These are phyloP conservation scores for Pheosia tremula DNA, from an alignment of 2,888 invertebrate species.

Conservation along the genomic window DNA sequence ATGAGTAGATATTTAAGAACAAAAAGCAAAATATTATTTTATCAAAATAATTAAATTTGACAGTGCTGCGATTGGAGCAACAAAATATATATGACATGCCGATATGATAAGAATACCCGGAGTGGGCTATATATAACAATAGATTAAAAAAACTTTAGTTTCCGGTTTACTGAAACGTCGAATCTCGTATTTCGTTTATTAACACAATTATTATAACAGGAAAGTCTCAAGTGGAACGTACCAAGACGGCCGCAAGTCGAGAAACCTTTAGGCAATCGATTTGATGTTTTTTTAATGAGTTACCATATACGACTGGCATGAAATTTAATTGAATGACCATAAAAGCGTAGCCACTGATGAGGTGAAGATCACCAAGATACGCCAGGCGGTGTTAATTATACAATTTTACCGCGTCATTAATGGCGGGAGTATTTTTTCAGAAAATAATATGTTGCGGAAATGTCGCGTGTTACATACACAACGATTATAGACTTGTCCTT, in stretches of 20 bases:
- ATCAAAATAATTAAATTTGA: no score
- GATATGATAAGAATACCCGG: no score
- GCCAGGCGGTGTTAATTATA: conserved; percentile 38
- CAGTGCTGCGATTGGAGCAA: no score
- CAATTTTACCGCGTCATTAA: conserved; percentile 13
- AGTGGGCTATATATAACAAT: no score
- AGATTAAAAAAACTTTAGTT: no score
- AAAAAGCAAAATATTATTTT: no score
- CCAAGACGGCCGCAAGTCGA: conserved; percentile 27
- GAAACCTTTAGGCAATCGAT: conserved; percentile 53
- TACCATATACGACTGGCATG: conserved; percentile 44
- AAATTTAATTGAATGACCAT: conserved; percentile 54
- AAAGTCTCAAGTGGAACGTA: conserved; percentile 41
- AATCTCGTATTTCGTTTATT: no score
- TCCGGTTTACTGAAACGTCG: no score
- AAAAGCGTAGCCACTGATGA: conserved; percentile 30
- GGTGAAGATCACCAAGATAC: conserved; percentile 26
- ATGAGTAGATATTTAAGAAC: no score
- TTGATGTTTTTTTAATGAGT: conserved; percentile 63
- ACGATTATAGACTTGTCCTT: not conserved
- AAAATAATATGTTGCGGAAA: conserved; percentile 8
- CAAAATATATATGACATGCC: no score
- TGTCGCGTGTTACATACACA: conserved; percentile 7
- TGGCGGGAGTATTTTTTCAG: conserved; percentile 3
- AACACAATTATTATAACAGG: not conserved